phyloP scores from a whole-genome alignment of 1,140 invertebrate species.

The Leptinotarsa texana region DNA sequence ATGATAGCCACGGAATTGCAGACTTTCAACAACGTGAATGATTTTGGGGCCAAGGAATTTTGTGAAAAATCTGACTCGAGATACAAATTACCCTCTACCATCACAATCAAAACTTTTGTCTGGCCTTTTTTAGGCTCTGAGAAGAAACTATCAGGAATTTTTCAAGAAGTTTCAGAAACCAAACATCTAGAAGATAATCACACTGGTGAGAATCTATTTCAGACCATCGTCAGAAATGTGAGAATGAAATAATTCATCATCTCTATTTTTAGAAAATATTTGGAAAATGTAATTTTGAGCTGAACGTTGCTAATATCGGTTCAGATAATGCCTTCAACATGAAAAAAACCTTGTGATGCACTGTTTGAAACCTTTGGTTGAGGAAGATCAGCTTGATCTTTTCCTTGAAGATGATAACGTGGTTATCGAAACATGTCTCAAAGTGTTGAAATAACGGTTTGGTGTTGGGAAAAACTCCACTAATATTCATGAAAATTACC shows the following conservation, averaged over 20 bases:
- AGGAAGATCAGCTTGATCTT: too few relatives aligned
- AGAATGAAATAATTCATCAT: background rate
- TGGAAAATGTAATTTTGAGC: constrained; percentile 24
- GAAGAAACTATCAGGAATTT: background rate
- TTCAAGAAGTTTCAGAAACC: constrained; percentile 11
- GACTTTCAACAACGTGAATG: constrained; percentile 44
- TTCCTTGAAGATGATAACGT: too few relatives aligned
- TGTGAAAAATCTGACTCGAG: constrained; percentile 38
- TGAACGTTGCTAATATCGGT: constrained; percentile 20
- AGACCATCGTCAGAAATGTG: constrained; percentile 10
- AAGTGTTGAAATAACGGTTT: too few relatives aligned
- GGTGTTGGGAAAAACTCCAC: too few relatives aligned
- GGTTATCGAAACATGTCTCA: too few relatives aligned
- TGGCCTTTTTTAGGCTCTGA: background rate
- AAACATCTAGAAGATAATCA: constrained; percentile 13
- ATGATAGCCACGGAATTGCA: constrained; percentile 43
- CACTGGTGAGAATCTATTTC: constrained; percentile 10
- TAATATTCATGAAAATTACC: background rate
- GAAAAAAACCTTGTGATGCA: background rate
- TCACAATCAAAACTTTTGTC: constrained; percentile 20
- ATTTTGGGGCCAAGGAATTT: constrained; percentile 40
- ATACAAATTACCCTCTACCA: constrained; percentile 38
- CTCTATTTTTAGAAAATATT: constrained; percentile 18
- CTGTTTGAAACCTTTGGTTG: too few relatives aligned
- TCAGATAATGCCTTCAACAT: constrained; percentile 25